Conservation (phyloP, 2,888 invertebrate species). For the Lottia gigantea region DNA sequence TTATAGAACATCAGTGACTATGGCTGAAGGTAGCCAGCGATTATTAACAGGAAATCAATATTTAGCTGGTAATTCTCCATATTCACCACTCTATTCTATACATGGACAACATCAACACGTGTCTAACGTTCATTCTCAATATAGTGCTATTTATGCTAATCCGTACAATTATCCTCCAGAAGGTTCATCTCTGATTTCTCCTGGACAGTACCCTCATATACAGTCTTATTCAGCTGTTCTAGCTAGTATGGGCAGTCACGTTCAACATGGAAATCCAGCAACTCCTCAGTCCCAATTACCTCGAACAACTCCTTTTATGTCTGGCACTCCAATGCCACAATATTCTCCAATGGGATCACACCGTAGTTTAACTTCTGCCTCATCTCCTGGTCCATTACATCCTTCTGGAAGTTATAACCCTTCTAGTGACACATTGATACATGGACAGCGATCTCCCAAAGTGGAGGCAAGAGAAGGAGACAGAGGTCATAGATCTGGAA, state of each 20-base stretch:
- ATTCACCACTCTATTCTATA: constrained; percentile 38
- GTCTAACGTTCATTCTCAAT: constrained; percentile 42
- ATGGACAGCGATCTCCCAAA: constrained; percentile 21
- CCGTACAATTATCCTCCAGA: constrained; percentile 28
- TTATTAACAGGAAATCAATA: constrained; percentile 27
- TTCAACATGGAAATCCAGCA: constrained; percentile 43
- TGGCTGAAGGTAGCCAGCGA: constrained; percentile 42
- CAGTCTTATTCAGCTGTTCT: constrained; percentile 62
- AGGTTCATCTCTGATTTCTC: constrained; percentile 26
- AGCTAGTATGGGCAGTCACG: constrained; percentile 61
- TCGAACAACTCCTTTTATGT: constrained; percentile 30
- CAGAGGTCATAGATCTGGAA: constrained; percentile 17
- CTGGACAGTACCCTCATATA: constrained; percentile 47
- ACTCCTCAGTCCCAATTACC: constrained; percentile 48
- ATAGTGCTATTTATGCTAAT: constrained; percentile 51
- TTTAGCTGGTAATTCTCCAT: constrained; percentile 24
- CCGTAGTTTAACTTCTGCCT: constrained; percentile 35
- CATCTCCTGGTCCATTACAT: constrained; percentile 36
- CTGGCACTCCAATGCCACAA: constrained; percentile 33
- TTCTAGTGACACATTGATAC: constrained; percentile 12
- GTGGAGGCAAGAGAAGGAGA: constrained; percentile 18
- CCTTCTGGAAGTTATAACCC: constrained; percentile 15
- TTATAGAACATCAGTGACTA: constrained; percentile 49
- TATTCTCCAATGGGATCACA: constrained; percentile 36
- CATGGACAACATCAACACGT: constrained; percentile 38